Evolutionary conservation across 2,113 vertebrate species (phyloP).

Genomic region (Dicrurus megarhynchus): DNA sequence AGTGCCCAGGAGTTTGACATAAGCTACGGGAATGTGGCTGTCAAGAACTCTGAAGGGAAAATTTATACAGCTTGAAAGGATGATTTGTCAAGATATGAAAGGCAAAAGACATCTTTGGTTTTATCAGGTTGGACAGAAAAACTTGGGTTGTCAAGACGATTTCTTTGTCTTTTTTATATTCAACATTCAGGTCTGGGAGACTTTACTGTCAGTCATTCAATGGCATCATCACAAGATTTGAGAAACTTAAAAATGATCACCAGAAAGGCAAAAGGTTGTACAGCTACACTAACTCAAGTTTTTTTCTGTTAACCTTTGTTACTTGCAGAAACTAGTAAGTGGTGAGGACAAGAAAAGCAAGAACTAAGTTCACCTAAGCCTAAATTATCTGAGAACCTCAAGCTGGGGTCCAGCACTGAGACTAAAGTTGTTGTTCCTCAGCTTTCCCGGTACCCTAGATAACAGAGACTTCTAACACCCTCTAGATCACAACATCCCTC

Average conservation of each 20-base stretch:
- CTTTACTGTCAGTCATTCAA: neutral
- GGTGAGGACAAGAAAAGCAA: neutral
- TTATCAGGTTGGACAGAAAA: neutral
- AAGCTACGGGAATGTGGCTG: neutral
- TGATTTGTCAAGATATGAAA: neutral
- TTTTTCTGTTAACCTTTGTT: neutral
- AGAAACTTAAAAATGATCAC: neutral
- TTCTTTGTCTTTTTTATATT: neutral
- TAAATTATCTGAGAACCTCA: neutral
- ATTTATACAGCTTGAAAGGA: neutral
- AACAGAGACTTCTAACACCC: neutral
- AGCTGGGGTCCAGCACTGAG: neutral
- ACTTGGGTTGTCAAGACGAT: fast-evolving
- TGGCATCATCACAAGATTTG: neutral
- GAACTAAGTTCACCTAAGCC: neutral
- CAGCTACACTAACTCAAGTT: neutral
- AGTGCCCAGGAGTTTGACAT: neutral
- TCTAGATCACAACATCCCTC: neutral
- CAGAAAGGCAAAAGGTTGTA: neutral
- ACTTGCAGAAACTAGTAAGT: neutral
- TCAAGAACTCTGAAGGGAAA: neutral
- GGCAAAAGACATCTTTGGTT: neutral
- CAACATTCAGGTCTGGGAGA: neutral
- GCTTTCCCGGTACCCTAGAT: neutral
- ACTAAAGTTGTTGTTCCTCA: neutral